Evolutionary conservation across 2,888 invertebrate species (phyloP), one percentile per base, ranked within the genome.

Genomic region (Agrochola lota): DNA sequence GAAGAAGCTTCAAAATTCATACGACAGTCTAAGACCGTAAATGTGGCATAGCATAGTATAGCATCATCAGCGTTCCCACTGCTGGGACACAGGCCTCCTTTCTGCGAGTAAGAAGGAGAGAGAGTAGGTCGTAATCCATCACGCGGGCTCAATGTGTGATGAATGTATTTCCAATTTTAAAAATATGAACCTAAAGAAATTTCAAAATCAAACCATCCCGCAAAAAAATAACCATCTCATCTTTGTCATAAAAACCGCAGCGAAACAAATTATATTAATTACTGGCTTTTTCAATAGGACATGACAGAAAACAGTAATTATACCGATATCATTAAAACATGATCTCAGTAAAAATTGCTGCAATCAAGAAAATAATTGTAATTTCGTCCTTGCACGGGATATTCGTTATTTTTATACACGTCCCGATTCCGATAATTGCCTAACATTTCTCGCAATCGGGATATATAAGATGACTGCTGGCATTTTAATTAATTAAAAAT

Each of bases 401-500:
- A 7, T 35, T 55, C 30, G 17, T 70, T 62, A 35, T 80, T 80
- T 70, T 35, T 23, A 46, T 62, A 26, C 3, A 26, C 5, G 43
- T 11, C 9, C 11, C 9, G 43, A 43, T 11, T 43, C 43, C 11
- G 43, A 43, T 43, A 43, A 43, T 11, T 9, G 35, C 43, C 11
- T 43, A 43, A 43, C 1, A n/a, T 35, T 35, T 46, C 26, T 59
- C 4, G 43, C 11, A 52, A 69, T 60, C 1, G 7, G 20, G 30
- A 52, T 12, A 52, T 60, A 59, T 20, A 30, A 71, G 52, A 77
- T 26, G 15, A 35, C 17, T 30, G 40, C 8, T 12, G 60, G 30
- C 7, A 80, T 62, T 77, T 79, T 70, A 30, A 79, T 62, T 30
- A 43, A 77, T 68, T 40, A 40, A 40, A 7, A 52, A 55, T 23